These are phyloP conservation scores for Coptodon bakossiorum DNA, from an alignment of 2,113 vertebrate genomes.

Conservation along the genomic window DNA sequence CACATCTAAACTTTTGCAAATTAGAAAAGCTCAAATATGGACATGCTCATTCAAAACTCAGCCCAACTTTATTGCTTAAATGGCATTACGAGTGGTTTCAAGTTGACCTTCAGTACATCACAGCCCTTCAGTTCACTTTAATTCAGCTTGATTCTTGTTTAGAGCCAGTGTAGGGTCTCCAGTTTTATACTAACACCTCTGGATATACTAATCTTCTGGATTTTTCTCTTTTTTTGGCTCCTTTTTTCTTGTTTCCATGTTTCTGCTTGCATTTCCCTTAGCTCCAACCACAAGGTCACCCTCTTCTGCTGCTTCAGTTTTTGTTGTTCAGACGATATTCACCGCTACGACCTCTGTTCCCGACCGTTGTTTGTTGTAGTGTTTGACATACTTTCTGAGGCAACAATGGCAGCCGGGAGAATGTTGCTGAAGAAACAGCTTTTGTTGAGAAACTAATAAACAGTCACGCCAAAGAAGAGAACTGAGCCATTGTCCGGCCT, in stretches of 20 bases:
- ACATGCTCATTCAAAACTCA: background rate
- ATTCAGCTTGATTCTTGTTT: conserved; percentile 16
- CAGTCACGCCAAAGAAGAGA: background rate
- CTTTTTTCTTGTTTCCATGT: background rate
- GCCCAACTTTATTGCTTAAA: background rate
- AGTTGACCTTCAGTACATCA: background rate
- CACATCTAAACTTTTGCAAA: background rate
- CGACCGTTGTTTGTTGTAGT: background rate
- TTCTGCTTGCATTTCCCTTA: background rate
- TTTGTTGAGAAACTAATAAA: background rate
- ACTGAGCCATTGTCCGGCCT: background rate
- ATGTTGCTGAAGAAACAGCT: background rate
- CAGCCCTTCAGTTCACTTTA: conserved; percentile 4
- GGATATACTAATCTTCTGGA: background rate
- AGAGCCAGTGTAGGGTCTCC: background rate
- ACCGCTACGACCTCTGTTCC: background rate
- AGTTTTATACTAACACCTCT: background rate
- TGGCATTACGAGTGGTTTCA: background rate
- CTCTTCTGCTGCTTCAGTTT: background rate
- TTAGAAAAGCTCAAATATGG: background rate
- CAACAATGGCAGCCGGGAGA: background rate
- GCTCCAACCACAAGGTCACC: background rate
- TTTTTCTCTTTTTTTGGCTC: background rate
- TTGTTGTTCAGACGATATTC: background rate
- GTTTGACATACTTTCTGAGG: background rate